Evolutionary conservation across 1,140 invertebrate genomes (phyloP).

Genomic region (Diorhabda sublineata): DNA sequence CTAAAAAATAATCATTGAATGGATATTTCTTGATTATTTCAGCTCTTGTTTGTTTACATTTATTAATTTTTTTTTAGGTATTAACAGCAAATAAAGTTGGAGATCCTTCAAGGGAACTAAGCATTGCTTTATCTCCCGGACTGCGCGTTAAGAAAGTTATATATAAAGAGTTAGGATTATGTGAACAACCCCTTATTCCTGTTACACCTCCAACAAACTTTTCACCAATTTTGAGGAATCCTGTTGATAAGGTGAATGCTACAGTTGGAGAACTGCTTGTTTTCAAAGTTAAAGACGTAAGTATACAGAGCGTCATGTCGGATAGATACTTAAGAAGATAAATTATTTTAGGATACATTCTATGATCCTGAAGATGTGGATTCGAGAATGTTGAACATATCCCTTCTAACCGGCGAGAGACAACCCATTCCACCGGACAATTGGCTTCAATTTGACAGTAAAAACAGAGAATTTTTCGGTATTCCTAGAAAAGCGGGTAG

Average conservation of each 20-base stretch:
- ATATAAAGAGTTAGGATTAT: slow-evolving; percentile 60
- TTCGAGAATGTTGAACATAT: slow-evolving; percentile 67
- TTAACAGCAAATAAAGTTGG: slow-evolving; percentile 54
- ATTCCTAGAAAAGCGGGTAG: slow-evolving; percentile 70
- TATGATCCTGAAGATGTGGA: slow-evolving; percentile 83
- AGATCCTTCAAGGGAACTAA: slow-evolving; percentile 55
- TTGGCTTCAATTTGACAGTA: slow-evolving; percentile 86
- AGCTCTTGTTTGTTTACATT: too few species aligned
- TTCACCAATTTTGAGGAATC: slow-evolving; percentile 73
- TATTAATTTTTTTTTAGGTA: slow-evolving; percentile 46
- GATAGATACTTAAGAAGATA: background rate
- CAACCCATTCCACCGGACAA: slow-evolving; percentile 61
- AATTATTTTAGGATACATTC: slow-evolving; percentile 70
- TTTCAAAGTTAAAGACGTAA: slow-evolving; percentile 73
- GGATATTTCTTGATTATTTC: too few species aligned
- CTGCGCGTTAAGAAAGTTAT: slow-evolving; percentile 60
- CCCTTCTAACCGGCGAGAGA: slow-evolving; percentile 67
- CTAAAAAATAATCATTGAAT: too few species aligned
- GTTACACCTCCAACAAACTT: slow-evolving; percentile 60
- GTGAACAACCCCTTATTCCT: slow-evolving; percentile 53
- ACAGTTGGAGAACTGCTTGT: slow-evolving; percentile 73
- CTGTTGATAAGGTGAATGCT: slow-evolving; percentile 77
- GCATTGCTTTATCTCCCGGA: slow-evolving; percentile 56
- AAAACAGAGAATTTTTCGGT: slow-evolving; percentile 87
- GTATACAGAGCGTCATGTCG: slow-evolving; percentile 20